phyloP scores from a whole-genome alignment of 2,888 invertebrate genomes.

The Pheosia tremula region DNA sequence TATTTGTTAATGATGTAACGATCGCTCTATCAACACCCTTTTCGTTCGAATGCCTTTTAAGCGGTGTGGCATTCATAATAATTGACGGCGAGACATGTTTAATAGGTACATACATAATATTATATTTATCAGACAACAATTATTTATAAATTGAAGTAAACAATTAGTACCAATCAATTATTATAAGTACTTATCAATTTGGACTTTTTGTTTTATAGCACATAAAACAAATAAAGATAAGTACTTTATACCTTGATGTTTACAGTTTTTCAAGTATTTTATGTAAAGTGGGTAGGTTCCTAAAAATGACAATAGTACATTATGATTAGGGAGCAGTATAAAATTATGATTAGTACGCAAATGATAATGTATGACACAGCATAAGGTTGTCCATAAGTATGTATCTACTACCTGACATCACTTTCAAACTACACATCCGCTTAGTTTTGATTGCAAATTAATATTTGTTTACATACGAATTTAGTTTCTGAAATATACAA shows the following conservation, averaged over 20 bases:
- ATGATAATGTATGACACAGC: background rate
- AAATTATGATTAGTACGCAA: background rate
- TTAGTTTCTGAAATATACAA: constrained; percentile 7
- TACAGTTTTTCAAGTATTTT: too few relatives aligned
- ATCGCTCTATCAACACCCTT: constrained; percentile 46
- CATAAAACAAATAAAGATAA: background rate
- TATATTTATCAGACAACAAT: constrained; percentile 20
- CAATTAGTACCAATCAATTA: constrained; percentile 12
- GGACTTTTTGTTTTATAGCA: background rate
- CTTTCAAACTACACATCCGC: constrained; percentile 1
- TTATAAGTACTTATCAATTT: background rate
- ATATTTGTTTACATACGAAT: background rate
- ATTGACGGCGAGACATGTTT: constrained; percentile 29
- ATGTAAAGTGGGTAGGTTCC: background rate
- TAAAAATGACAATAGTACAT: background rate
- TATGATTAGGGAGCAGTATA: background rate
- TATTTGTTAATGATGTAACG: constrained; percentile 55
- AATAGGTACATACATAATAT: constrained; percentile 20
- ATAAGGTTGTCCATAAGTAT: background rate
- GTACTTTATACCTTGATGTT: too few relatives aligned
- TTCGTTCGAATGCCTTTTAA: constrained; percentile 44
- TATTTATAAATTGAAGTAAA: constrained; percentile 22
- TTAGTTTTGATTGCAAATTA: constrained; percentile 7
- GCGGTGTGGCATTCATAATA: constrained; percentile 34
- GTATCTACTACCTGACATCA: background rate